Base-by-base conservation (phyloP, 2,113 vertebrate genomes). In the Haemorhous mexicanus region DNA sequence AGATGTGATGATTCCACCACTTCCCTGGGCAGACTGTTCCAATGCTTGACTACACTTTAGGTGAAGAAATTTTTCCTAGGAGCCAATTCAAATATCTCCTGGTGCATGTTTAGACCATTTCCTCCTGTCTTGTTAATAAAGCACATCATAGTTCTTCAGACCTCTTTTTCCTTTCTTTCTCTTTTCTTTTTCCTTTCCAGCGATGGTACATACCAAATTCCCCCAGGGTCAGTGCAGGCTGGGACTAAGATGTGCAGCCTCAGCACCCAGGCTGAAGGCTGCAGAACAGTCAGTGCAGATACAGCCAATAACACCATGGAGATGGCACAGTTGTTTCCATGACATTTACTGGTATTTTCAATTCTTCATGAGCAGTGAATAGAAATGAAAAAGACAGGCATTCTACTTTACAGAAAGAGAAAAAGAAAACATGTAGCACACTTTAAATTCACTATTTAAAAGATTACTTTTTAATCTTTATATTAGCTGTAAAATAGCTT, bases 321-420 rank as follows among this genome's bases (percentile, higher is more conserved):
- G 62, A 68, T 56, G 22, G 58, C 78, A 32, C 70, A 10, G 28
- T 47, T 79, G 70, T 91, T 91, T 91, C 77, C 58, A 63, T 79
- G 53, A 52, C 50, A 43, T 87, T 89, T 95, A 59, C 32, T 77
- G 50, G 43, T 47, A 62, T 84, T 86, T 91, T 90, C 37, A 59
- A 19, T 83, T 85, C 78, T 80, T 76, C 18, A 10, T 23, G 55
- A 76, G 39, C 12, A 35, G 26, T 55, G 75, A 85, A 88, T 28
- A 67, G 33, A 69, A 87, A 77, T 41, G 10, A 69, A 90, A 91
- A 41, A 74, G 46, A 52, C 10, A 59, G n/a, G 16, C 18, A 59
- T 70, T 76, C 43, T 37, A 16, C 32, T 63, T 58, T 19, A 35
- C 12, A n/a, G 27, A 56, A 89, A 82, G 18, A 3, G 8, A 35